These are phyloP conservation scores for Lepidothrix coronata DNA, from an alignment of 2,113 vertebrate species.

Conservation along the genomic window DNA sequence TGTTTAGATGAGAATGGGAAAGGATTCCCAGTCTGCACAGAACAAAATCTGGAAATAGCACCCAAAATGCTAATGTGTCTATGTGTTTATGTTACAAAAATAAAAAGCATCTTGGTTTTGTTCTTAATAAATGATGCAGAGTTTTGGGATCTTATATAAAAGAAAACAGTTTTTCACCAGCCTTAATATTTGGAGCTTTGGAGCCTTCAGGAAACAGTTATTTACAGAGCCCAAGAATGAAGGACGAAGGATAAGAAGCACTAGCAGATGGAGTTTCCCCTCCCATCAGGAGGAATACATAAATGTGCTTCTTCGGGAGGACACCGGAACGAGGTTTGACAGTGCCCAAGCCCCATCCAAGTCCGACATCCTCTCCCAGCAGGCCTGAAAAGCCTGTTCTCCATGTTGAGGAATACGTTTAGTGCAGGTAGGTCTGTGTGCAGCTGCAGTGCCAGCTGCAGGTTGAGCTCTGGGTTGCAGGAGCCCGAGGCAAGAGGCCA, in stretches of 20 bases:
- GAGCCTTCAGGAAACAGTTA: not conserved
- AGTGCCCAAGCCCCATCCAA: not conserved
- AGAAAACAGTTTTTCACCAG: not conserved
- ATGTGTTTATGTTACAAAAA: not conserved
- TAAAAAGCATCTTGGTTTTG: not conserved
- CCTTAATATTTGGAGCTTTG: not conserved
- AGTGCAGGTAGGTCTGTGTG: not conserved
- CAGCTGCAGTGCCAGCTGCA: not conserved
- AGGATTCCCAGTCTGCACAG: not conserved
- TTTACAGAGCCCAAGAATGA: not conserved
- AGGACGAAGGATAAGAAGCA: not conserved
- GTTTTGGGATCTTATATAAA: not conserved
- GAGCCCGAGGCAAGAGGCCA: not conserved
- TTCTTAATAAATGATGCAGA: not conserved
- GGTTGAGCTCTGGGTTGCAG: not conserved
- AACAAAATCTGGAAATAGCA: not conserved
- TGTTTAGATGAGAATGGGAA: not conserved
- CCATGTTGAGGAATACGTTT: not conserved
- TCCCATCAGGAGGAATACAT: not conserved
- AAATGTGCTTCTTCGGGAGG: accelerated
- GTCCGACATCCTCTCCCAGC: not conserved
- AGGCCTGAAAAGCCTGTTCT: not conserved
- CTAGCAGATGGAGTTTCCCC: not conserved
- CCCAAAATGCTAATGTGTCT: not conserved
- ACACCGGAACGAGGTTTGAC: not conserved